Evolutionary conservation across 2,113 vertebrate genomes (phyloP).

Genomic region (Gobio gobio): DNA sequence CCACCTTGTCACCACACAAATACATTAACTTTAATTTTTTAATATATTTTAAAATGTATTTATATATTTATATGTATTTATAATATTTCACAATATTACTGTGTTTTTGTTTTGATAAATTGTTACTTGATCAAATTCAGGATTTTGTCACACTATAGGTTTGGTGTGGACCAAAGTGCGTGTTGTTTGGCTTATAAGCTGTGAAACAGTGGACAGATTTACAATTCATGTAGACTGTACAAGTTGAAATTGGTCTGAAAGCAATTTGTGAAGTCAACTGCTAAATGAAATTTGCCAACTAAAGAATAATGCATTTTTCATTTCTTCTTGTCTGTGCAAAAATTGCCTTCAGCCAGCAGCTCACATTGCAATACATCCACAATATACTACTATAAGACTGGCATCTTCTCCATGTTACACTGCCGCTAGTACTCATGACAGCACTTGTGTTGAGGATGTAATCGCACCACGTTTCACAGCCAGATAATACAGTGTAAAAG

Average conservation of each 20-base stretch:
- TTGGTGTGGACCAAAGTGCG: neutral
- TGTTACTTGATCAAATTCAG: neutral
- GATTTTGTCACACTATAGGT: neutral
- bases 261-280: neutral
- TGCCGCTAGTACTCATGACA: neutral
- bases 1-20: too few relatives aligned
- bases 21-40: too few relatives aligned
- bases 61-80: too few relatives aligned
- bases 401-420: neutral
- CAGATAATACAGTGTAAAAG: neutral
- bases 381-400: neutral
- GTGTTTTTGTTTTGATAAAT: neutral
- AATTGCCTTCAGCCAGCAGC: neutral
- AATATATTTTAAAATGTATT: too few relatives aligned
- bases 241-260: neutral
- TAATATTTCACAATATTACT: too few relatives aligned
- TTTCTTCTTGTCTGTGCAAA: neutral
- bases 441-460: constrained; percentile 1
- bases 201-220: neutral
- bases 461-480: neutral
- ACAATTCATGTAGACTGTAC: neutral
- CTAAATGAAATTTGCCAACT: neutral
- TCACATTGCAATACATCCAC: neutral
- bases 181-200: neutral
- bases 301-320: neutral